Percentiles rank a stretch among this genome's conserved stretches.
Conservation (phyloP, 2,888 invertebrate genomes). For the Scrobipalpa atriplicella region DNA sequence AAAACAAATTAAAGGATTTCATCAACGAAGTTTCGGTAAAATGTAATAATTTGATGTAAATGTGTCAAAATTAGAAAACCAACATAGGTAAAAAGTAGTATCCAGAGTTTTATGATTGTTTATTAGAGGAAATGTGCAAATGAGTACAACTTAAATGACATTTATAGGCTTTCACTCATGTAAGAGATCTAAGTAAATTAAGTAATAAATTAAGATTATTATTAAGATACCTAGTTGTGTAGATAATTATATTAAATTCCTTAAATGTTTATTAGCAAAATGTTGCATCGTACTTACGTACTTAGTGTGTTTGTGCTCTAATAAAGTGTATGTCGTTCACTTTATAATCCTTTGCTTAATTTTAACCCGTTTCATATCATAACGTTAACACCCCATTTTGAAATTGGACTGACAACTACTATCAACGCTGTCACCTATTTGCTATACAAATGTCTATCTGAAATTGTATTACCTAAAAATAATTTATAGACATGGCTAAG, state of each 20-base stretch:
- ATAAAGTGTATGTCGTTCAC: too few relatives aligned
- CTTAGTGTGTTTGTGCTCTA: background rate
- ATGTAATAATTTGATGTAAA: constrained; percentile 50
- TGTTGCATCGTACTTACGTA: background rate
- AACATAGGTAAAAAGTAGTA: too few relatives aligned
- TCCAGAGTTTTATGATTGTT: too few relatives aligned
- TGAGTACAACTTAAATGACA: background rate
- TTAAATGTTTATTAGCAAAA: background rate
- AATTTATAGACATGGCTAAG: too few relatives aligned
- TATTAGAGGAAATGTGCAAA: too few relatives aligned
- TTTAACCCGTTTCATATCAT: too few relatives aligned
- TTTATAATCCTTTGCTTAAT: too few relatives aligned
- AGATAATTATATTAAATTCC: background rate
- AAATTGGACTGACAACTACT: too few relatives aligned
- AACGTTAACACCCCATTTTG: too few relatives aligned
- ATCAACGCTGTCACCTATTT: too few relatives aligned
- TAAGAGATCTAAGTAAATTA: background rate
- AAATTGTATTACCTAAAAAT: too few relatives aligned
- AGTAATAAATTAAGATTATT: background rate
- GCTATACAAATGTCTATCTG: too few relatives aligned
- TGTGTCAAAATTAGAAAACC: background rate
- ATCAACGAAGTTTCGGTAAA: constrained; percentile 59
- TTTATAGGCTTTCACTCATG: background rate
- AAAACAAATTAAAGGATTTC: constrained; percentile 56
- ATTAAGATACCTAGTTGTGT: background rate